Conservation (phyloP, 2,888 invertebrate species). For the Digitonthophagus gazella region DNA sequence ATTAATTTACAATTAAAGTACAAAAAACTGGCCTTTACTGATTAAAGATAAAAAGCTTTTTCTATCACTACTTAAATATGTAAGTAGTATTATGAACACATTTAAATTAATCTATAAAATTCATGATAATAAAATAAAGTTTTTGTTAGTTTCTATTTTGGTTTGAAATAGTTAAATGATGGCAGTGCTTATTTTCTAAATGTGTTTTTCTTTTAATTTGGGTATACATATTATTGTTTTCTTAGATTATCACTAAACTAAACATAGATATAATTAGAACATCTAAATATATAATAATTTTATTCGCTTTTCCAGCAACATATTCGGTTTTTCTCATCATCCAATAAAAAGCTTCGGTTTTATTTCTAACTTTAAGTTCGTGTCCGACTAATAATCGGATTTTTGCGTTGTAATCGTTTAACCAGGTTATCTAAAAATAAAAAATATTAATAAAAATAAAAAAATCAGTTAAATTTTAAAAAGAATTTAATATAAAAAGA, state of each 20-base stretch:
- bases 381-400: slow-evolving; percentile 72
- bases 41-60: no score
- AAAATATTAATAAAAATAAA: neutral
- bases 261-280: neutral
- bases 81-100: neutral
- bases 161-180: neutral
- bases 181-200: neutral
- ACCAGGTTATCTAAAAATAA: slow-evolving; percentile 67
- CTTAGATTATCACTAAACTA: neutral
- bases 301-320: slow-evolving; percentile 52
- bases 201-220: neutral
- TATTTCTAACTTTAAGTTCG: slow-evolving; percentile 68
- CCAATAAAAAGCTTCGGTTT: slow-evolving; percentile 76
- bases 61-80: no score
- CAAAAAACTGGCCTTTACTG: neutral
- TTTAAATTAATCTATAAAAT: neutral
- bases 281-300: neutral
- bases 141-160: no score
- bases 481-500: neutral
- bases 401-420: slow-evolving; percentile 75
- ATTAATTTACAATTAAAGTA: no score
- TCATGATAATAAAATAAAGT: neutral
- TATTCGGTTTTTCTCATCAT: slow-evolving; percentile 78
- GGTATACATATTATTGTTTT: neutral
- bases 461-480: no score